Evolutionary conservation across 2,113 vertebrate genomes (phyloP).

Genomic region (Corythaeola cristata): DNA sequence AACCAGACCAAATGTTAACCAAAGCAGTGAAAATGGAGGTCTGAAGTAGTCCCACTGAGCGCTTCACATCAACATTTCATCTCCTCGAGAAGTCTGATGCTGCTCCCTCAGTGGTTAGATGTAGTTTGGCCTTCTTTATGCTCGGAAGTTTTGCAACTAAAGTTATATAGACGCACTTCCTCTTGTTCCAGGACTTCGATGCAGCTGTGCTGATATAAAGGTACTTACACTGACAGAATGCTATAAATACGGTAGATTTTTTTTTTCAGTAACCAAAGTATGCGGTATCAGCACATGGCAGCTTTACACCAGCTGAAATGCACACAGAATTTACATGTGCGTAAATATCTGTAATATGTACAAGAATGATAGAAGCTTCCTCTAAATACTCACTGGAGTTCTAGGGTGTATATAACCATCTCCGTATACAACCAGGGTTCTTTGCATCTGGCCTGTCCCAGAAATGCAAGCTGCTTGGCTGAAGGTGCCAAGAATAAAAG

Average conservation of each 20-base stretch:
- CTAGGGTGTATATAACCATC: not conserved
- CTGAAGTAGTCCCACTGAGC: not conserved
- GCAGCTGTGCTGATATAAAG: not conserved
- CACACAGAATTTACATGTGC: not conserved
- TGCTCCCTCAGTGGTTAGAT: not conserved
- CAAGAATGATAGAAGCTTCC: not conserved
- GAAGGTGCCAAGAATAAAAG: not conserved
- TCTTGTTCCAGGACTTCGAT: not conserved
- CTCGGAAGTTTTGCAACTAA: not conserved
- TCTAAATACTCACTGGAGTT: not conserved
- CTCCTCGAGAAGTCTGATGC: not conserved
- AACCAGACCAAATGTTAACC: not conserved
- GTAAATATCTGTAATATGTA: not conserved
- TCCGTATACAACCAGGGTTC: not conserved
- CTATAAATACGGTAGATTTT: not conserved
- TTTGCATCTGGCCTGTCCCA: not conserved
- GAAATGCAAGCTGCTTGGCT: not conserved
- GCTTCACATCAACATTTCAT: not conserved
- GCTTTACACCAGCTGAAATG: not conserved
- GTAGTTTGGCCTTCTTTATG: not conserved
- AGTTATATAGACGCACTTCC: not conserved
- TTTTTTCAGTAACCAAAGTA: not conserved
- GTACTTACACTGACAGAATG: fast-evolving
- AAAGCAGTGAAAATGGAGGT: not conserved
- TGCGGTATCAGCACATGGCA: not conserved